Evolutionary conservation across 2,113 vertebrate species (phyloP).

Genomic region (Oncorhynchus clarkii): DNA sequence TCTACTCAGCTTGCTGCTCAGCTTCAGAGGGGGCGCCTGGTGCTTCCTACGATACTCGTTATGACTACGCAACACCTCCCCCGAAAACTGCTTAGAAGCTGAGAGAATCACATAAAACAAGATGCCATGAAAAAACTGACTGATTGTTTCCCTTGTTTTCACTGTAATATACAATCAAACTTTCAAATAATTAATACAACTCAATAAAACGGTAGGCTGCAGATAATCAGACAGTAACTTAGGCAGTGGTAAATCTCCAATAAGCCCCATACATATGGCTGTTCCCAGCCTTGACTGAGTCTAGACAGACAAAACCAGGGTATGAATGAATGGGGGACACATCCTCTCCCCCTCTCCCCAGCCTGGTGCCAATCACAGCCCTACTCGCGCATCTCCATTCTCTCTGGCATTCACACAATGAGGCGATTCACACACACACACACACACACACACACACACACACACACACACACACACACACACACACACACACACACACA

Average conservation of each 20-base stretch:
- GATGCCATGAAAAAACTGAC: background rate
- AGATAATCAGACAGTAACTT: no score
- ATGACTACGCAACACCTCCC: slow-evolving; percentile 85
- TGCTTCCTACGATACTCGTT: slow-evolving; percentile 91
- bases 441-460: no score
- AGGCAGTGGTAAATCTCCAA: no score
- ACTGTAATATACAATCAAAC: no score
- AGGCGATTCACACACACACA: slow-evolving; percentile 50
- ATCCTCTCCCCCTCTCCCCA: background rate
- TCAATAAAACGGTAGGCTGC: no score
- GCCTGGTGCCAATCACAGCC: slow-evolving; percentile 56
- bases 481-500: no score
- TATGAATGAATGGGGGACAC: slow-evolving; percentile 17
- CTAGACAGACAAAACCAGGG: background rate
- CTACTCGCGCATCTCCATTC: slow-evolving; percentile 46
- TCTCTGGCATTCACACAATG: slow-evolving; percentile 55
- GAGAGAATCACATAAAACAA: slow-evolving; percentile 18
- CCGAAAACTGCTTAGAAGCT: slow-evolving; percentile 92
- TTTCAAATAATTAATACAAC: no score
- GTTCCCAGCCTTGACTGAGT: background rate
- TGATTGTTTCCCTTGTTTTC: no score
- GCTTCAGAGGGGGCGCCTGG: slow-evolving; percentile 83
- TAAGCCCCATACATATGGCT: no score
- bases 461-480: no score
- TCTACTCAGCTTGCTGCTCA: slow-evolving; percentile 84